Evolutionary conservation across 2,797 vertebrate species (phyloP).

Genomic region (Holocentrus rufus): DNA sequence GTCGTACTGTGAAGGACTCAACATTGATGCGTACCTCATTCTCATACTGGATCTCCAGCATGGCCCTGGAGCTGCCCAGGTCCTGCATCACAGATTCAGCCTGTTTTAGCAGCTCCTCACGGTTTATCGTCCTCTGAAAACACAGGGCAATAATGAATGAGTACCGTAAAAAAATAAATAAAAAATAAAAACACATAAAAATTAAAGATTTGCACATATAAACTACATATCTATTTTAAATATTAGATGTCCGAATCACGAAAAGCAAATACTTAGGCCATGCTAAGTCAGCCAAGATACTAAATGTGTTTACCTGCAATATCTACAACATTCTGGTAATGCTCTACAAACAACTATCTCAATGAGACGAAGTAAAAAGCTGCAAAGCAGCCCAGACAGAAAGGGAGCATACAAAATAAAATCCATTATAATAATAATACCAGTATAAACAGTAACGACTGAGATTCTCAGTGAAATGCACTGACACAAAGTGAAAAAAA

Average conservation of each 20-base stretch:
- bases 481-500: not conserved
- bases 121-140: conserved; percentile 96
- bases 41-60: conserved; percentile 99
- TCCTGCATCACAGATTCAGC: conserved; percentile 99
- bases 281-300: not conserved
- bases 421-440: too few relatives aligned
- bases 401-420: too few relatives aligned
- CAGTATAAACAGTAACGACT: not conserved
- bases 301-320: not conserved
- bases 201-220: too few relatives aligned
- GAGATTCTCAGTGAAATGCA: not conserved
- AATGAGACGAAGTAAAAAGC: not conserved
- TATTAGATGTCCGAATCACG: too few relatives aligned
- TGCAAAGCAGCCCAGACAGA: not conserved
- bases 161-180: not conserved
- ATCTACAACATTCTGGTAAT: not conserved
- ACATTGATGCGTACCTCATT: conserved; percentile 88
- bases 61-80: conserved; percentile 97
- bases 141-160: not conserved
- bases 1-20: not conserved
- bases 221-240: too few relatives aligned
- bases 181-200: not conserved
- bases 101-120: conserved; percentile 97
- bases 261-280: not conserved
- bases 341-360: not conserved